Conservation (phyloP, 2,113 vertebrate genomes). For the Gallinago media region DNA sequence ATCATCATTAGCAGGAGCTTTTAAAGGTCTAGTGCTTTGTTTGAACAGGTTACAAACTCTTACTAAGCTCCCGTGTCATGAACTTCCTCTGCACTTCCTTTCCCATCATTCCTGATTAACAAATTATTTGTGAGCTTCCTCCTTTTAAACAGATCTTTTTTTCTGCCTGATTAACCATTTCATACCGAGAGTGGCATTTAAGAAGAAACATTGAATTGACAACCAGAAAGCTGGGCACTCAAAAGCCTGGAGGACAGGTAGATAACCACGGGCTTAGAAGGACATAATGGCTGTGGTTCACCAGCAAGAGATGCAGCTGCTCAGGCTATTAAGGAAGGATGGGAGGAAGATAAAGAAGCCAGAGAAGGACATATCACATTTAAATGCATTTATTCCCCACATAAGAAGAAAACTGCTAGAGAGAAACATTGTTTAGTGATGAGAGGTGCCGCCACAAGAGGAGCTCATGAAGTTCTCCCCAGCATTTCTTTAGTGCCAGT, state of each 20-base stretch:
- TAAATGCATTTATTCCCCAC: not conserved
- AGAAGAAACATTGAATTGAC: not conserved
- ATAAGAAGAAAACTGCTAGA: not conserved
- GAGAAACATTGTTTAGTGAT: not conserved
- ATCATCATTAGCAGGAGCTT: not conserved
- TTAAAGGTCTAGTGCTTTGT: not conserved
- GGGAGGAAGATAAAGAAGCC: not conserved
- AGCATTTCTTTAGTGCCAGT: not conserved
- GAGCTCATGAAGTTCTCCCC: not conserved
- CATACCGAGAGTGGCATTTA: not conserved
- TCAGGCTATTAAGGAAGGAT: not conserved
- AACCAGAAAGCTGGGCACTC: not conserved
- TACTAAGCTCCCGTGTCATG: not conserved
- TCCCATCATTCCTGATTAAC: constrained; percentile 20
- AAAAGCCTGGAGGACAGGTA: not conserved
- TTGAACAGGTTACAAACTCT: constrained; percentile 24
- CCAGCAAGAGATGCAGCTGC: not conserved
- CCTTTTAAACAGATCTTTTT: not conserved
- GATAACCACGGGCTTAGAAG: not conserved
- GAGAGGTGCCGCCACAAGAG: not conserved
- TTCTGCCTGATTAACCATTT: constrained; percentile 38
- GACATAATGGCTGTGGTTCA: not conserved
- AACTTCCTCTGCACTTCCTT: constrained; percentile 30
- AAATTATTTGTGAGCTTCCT: constrained; percentile 2
- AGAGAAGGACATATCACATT: not conserved